phyloP scores from a whole-genome alignment of 2,797 vertebrate species.

The Neopelma chrysocephalum region DNA sequence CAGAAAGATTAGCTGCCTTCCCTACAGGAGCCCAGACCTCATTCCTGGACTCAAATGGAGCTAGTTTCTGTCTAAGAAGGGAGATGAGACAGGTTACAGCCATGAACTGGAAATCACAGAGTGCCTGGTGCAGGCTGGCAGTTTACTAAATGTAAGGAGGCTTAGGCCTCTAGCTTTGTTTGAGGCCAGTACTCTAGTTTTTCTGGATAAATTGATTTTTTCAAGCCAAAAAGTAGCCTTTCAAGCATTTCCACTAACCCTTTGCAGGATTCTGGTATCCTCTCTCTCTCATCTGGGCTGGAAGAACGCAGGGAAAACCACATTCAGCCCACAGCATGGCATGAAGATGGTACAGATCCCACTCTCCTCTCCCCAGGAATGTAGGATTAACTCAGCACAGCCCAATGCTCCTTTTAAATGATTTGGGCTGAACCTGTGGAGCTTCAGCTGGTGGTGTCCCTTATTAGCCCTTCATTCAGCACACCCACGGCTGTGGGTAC shows the following conservation, averaged over 20 bases:
- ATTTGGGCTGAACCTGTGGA: neutral
- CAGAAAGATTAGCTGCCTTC: neutral
- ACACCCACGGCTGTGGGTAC: neutral
- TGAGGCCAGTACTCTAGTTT: neutral
- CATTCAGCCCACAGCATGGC: rapidly evolving
- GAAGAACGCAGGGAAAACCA: neutral
- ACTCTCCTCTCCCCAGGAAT: neutral
- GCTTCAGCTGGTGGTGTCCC: neutral
- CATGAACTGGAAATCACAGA: neutral
- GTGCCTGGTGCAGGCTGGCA: neutral
- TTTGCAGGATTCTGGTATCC: neutral
- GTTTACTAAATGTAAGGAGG: neutral
- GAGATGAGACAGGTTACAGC: neutral
- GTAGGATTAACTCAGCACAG: neutral
- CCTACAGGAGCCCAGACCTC: neutral
- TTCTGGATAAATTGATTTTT: neutral
- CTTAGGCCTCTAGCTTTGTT: neutral
- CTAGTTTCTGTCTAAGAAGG: neutral
- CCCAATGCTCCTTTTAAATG: neutral
- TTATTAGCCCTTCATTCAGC: neutral
- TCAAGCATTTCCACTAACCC: neutral
- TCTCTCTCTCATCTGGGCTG: neutral
- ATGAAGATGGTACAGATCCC: neutral
- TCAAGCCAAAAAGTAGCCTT: neutral
- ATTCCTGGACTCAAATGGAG: neutral